Base-by-base conservation (phyloP, 1,140 invertebrate species). In the Brachionus koreanus region DNA sequence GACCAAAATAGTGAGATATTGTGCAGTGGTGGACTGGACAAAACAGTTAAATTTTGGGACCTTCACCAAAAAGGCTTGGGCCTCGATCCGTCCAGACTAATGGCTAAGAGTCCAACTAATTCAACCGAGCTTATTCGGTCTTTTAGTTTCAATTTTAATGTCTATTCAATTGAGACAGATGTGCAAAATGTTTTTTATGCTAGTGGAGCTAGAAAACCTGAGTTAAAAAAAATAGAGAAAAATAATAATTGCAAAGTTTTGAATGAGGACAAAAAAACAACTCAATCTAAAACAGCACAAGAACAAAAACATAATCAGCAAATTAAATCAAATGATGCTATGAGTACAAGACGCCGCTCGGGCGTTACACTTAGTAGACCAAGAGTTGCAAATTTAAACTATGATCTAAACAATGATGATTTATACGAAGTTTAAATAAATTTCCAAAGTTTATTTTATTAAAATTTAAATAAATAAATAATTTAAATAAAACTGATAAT, bases 1-100 rank as follows among this genome's bases (percentile, higher is more conserved):
- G 91, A 90, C 86, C 86, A 85, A 19, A 90, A 91, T 84, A 91
- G 91, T 81, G 89, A 90, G 75, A 87, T 91, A 83, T 86, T 93
- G 42, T 91, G 91, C 29, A 92, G 91, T 83, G 91, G 90, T 82
- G 76, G 76, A 23, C 42, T 79, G n/a, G 76, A 79, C 35, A 57
- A 65, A 61, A 79, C 76, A 25, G 12, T 65, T 25, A 79, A 79
- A 35, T 42, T 79, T 65, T 79, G 76, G 76, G 76, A 79, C 25
- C 5, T 79, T 33, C 76, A 79, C 25, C 39, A 39, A 79, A 57
- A 65, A 61, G 49, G 49, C 25, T 5, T 79, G 16, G 19, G 46
- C 35, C 35, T 77, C 5, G 46, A 77, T 23, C 67, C 33, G 2
- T 19, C 16, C n/a, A 65, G 35, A 79, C 57, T 33, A 12, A 23